phyloP scores from a whole-genome alignment of 1,140 invertebrate species.

The Pachyrhynchus sulphureomaculatus region DNA sequence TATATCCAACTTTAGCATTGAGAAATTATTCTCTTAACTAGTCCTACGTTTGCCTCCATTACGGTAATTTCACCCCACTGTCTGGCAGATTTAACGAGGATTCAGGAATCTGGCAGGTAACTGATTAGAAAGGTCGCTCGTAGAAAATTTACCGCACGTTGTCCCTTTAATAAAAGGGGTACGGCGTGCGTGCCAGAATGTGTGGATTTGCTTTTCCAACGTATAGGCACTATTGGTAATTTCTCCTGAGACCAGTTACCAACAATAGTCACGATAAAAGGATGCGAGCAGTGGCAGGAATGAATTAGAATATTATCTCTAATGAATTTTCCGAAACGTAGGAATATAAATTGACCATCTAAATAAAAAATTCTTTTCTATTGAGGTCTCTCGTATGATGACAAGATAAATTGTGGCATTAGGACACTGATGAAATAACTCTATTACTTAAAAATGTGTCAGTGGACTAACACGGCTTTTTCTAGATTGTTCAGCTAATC shows the following conservation, averaged over 20 bases:
- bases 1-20: too few species aligned
- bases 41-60: too few species aligned
- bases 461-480: too few species aligned
- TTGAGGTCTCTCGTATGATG: too few species aligned
- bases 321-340: not conserved
- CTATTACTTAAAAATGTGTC: too few species aligned
- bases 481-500: too few species aligned
- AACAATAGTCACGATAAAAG: constrained; percentile 19
- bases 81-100: constrained; percentile 12
- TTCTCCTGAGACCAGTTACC: constrained; percentile 23
- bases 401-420: too few species aligned
- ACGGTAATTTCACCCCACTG: not conserved
- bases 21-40: too few species aligned
- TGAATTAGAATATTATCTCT: not conserved
- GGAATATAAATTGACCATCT: too few species aligned
- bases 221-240: constrained; percentile 26
- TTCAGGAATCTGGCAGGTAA: constrained; percentile 22
- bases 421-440: too few species aligned
- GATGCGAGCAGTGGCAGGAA: not conserved
- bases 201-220: constrained; percentile 10
- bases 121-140: constrained; percentile 20
- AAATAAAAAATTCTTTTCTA: too few species aligned
- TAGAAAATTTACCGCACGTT: constrained; percentile 10
- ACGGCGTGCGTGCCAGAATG: constrained; percentile 16
- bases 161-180: constrained; percentile 27